Conservation (phyloP, 2,113 vertebrate genomes). For the Dendropsophus ebraccatus region DNA sequence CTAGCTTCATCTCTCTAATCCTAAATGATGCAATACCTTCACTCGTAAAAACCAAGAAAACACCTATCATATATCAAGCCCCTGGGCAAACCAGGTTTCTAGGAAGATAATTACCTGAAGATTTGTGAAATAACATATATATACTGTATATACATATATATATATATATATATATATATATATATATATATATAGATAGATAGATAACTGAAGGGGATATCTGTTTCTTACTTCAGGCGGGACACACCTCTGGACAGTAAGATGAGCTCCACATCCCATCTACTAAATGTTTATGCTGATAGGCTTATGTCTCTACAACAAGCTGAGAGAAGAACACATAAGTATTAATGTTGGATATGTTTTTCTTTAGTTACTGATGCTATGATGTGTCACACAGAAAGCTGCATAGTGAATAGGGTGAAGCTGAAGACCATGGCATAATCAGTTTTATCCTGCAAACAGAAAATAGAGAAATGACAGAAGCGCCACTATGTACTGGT, state of each 20-base stretch:
- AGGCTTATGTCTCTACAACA: not conserved
- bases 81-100: not conserved
- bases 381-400: not conserved
- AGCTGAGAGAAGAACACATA: not conserved
- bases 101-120: not conserved
- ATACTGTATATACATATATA: too few species aligned
- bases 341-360: not conserved
- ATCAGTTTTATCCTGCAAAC: not conserved
- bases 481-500: too few species aligned
- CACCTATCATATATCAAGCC: not conserved
- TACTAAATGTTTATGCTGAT: not conserved
- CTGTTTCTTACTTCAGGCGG: not conserved
- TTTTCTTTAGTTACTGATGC: not conserved
- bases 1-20: too few species aligned
- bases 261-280: not conserved
- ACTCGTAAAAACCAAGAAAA: too few species aligned
- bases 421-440: not conserved
- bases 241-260: not conserved
- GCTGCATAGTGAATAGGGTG: not conserved
- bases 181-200: too few species aligned
- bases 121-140: constrained; percentile 7
- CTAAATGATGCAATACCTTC: too few species aligned
- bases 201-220: not conserved
- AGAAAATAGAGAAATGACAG: too few species aligned
- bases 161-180: too few species aligned